A percentile compares a stretch with the other conserved stretches of the same genome.
Conservation (phyloP, 2,797 vertebrate genomes). For the Sus cebifrons region DNA sequence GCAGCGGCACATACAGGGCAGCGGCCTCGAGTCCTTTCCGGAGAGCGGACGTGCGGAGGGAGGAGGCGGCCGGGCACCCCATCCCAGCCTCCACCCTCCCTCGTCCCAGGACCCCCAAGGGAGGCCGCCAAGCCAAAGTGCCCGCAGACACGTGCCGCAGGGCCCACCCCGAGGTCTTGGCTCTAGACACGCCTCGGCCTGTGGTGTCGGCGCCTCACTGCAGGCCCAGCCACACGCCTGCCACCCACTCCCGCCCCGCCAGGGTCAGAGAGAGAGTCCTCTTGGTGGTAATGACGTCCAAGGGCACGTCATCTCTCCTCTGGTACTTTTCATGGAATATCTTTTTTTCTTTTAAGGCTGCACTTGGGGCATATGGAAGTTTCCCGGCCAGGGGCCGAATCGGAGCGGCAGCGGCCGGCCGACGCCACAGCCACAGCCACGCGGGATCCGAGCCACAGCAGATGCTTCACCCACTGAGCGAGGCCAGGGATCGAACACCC, state of each 20-base stretch:
- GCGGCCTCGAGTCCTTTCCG: background rate
- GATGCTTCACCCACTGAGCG: no score
- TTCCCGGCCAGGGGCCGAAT: no score
- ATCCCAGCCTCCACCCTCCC: no score
- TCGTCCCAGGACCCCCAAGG: no score
- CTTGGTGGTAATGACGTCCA: constrained; percentile 5
- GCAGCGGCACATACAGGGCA: background rate
- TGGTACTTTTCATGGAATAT: background rate
- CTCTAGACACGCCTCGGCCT: background rate
- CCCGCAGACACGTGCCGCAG: background rate
- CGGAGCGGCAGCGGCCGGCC: no score
- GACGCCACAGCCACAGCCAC: no score
- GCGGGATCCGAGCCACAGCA: no score
- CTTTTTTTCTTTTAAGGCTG: background rate
- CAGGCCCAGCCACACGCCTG: background rate
- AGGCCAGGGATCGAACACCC: no score
- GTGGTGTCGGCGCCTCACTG: background rate
- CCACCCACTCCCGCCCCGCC: background rate
- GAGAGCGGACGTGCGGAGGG: background rate
- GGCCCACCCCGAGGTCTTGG: background rate
- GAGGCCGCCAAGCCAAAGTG: constrained; percentile 23
- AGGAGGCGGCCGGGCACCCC: no score
- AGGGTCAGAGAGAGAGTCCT: background rate
- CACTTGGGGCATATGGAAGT: no score
- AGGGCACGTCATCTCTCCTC: background rate